Conservation (phyloP, 2,888 invertebrate genomes). For the Rhingia campestris region DNA sequence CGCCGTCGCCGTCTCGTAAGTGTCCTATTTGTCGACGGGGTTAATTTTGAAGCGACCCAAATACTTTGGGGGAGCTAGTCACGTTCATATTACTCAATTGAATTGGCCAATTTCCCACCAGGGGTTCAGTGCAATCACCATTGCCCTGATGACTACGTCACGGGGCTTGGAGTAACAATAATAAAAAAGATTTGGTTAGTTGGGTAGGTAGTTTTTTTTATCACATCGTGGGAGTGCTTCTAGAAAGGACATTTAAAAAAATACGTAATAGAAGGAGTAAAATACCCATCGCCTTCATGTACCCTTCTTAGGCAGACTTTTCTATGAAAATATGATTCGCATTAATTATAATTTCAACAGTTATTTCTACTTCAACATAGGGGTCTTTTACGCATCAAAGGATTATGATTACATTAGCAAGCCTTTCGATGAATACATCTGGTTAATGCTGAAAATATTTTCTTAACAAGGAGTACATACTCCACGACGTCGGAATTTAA, state of each 20-base stretch:
- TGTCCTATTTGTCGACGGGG: conserved; percentile 15
- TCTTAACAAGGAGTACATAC: conserved; percentile 14
- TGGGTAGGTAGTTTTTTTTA: neutral
- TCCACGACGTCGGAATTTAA: neutral
- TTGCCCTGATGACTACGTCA: conserved; percentile 44
- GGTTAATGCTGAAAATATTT: conserved; percentile 27
- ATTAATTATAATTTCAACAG: conserved; percentile 55
- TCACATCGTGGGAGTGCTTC: conserved; percentile 2
- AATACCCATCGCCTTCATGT: neutral
- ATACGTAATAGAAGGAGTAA: conserved; percentile 46
- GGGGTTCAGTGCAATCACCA: conserved; percentile 1
- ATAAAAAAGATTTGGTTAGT: conserved; percentile 22
- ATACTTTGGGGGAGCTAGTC: conserved; percentile 34
- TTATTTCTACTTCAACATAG: conserved; percentile 10
- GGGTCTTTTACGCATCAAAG: conserved; percentile 54
- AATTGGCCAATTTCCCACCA: conserved; percentile 52
- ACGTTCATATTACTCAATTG: conserved; percentile 65
- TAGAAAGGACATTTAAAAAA: conserved; percentile 1
- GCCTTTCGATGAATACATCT: conserved; percentile 33
- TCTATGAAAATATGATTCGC: neutral
- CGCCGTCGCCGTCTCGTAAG: conserved; percentile 13
- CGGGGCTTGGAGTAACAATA: conserved; percentile 20
- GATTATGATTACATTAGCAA: conserved; percentile 61
- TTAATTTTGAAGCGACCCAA: conserved; percentile 30
- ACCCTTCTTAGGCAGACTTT: neutral